A percentile compares a stretch with the other conserved stretches of the same genome.
These are phyloP conservation scores for Zoanthus sociatus DNA, from an alignment of 92 coral and sea anemone species.

Conservation along the genomic window DNA sequence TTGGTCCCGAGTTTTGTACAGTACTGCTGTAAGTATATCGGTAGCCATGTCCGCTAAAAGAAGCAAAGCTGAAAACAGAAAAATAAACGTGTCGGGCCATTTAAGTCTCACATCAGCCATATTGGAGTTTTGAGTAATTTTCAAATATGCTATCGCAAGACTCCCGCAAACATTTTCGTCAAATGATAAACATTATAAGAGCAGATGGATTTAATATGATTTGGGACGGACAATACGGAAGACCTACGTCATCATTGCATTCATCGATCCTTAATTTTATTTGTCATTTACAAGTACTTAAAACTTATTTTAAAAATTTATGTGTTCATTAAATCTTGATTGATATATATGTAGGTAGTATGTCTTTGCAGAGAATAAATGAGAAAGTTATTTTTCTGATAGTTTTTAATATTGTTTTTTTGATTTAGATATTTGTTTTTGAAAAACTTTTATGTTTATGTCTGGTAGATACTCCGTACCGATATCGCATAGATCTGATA, in stretches of 20 bases:
- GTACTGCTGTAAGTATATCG: constrained; percentile 31
- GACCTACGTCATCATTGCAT: neutral
- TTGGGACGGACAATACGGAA: neutral
- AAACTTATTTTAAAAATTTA: neutral
- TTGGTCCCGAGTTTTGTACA: constrained; percentile 30
- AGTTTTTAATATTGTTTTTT: no score
- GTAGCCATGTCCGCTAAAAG: constrained; percentile 34
- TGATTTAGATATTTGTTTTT: neutral
- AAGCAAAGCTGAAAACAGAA: constrained; percentile 29
- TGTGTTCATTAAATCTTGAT: neutral
- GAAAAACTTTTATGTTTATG: neutral
- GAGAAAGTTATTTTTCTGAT: no score
- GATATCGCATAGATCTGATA: no score
- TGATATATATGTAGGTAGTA: neutral
- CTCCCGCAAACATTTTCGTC: neutral
- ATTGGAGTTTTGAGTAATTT: neutral
- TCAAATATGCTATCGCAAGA: neutral
- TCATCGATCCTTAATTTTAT: neutral
- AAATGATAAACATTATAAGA: neutral
- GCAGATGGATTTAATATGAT: neutral
- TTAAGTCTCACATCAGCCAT: constrained; percentile 36
- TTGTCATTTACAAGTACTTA: neutral
- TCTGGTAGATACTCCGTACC: neutral
- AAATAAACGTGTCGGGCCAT: constrained; percentile 40
- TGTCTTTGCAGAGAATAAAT: no score